phyloP scores from a whole-genome alignment of 2,888 invertebrate genomes.

The Heliconius sara region DNA sequence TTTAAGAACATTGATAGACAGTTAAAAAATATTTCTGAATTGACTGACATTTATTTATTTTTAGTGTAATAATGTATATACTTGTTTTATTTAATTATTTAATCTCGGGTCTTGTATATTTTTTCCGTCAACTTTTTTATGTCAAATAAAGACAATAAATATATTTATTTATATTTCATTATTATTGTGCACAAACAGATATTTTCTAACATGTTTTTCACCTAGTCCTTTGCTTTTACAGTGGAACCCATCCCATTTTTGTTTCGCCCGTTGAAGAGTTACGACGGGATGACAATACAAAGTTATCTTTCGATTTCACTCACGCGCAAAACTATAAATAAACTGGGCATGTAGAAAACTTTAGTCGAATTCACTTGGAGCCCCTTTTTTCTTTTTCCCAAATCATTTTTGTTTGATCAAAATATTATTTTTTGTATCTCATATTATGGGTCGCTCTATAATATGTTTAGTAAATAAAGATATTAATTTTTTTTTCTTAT shows the following conservation, averaged over 20 bases:
- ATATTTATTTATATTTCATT: too few species aligned
- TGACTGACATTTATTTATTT: too few species aligned
- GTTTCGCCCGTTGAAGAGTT: slow-evolving; percentile 49
- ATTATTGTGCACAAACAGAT: too few species aligned
- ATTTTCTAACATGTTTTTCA: neutral
- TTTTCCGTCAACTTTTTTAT: too few species aligned
- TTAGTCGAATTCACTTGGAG: slow-evolving; percentile 40
- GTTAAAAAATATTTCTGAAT: too few species aligned
- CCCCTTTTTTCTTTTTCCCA: slow-evolving; percentile 23
- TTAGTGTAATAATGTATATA: too few species aligned
- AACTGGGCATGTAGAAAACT: slow-evolving; percentile 45
- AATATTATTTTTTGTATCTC: slow-evolving; percentile 25
- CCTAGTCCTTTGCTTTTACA: slow-evolving; percentile 18
- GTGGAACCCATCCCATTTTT: slow-evolving; percentile 45
- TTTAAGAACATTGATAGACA: too few species aligned
- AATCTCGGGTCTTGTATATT: too few species aligned
- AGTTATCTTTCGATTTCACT: slow-evolving; percentile 61
- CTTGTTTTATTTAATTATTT: too few species aligned
- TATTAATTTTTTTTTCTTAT: neutral
- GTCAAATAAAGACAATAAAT: too few species aligned
- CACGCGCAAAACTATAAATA: slow-evolving; percentile 51
- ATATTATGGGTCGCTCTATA: slow-evolving; percentile 4
- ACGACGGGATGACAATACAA: slow-evolving; percentile 55
- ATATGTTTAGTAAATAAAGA: slow-evolving; percentile 1
- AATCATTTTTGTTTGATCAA: slow-evolving; percentile 31